phyloP scores from a whole-genome alignment of 2,888 invertebrate species.

The Troides oblongomaculatus region DNA sequence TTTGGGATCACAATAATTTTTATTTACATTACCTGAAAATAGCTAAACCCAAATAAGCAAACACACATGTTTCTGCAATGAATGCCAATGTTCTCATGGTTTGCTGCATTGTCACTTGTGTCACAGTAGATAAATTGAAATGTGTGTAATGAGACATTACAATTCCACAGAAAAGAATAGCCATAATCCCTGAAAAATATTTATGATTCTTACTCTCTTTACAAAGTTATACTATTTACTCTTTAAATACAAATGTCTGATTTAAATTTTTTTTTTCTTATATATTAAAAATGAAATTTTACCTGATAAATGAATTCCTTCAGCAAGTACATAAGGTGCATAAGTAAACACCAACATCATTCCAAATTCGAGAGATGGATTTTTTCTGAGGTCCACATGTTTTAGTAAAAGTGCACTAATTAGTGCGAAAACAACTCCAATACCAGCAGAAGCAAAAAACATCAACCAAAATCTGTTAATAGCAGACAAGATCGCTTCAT shows the following conservation, averaged over 20 bases:
- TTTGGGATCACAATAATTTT: not conserved
- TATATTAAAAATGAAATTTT: slow-evolving; percentile 33
- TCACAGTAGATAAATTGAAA: slow-evolving; percentile 97
- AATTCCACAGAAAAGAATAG: slow-evolving; percentile 98
- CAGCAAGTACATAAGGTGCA: slow-evolving; percentile 98
- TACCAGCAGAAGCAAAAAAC: slow-evolving; percentile 99
- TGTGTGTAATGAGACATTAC: slow-evolving; percentile 99
- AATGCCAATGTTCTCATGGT: slow-evolving; percentile 98
- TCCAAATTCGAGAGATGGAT: slow-evolving; percentile 98
- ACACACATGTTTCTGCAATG: slow-evolving; percentile 98
- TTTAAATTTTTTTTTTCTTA: not conserved
- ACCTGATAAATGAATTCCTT: slow-evolving; percentile 97
- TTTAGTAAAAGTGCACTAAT: slow-evolving; percentile 95
- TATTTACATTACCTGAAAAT: slow-evolving; percentile 76
- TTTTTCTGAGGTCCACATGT: slow-evolving; percentile 96
- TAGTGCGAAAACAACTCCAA: slow-evolving; percentile 96
- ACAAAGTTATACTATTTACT: not conserved
- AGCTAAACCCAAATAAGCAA: slow-evolving; percentile 97
- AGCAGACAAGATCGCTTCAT: slow-evolving; percentile 92
- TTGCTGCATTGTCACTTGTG: slow-evolving; percentile 99
- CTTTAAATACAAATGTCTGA: not conserved
- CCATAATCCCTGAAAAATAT: slow-evolving; percentile 92
- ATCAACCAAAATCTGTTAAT: slow-evolving; percentile 95
- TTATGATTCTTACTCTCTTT: no score
- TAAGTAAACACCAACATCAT: slow-evolving; percentile 99